Evolutionary conservation across 2,888 invertebrate species (phyloP).

Genomic region (Leucoptera coffeella): DNA sequence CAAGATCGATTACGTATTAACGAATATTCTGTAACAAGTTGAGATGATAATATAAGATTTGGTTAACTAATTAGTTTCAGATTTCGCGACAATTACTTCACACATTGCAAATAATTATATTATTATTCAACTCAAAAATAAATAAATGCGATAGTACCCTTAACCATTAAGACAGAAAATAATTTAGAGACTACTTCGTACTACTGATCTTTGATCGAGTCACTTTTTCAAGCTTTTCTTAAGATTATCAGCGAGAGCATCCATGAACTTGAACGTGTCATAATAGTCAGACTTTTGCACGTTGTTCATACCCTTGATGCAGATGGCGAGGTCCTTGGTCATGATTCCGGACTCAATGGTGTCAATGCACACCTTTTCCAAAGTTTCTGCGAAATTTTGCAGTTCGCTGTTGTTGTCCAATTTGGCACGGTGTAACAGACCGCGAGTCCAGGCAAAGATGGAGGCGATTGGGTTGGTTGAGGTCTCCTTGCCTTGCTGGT

Average conservation of each 20-base stretch:
- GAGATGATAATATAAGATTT: no score
- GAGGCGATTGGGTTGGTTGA: conserved; percentile 99
- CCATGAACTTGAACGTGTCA: conserved; percentile 95
- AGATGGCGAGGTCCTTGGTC: conserved; percentile 99
- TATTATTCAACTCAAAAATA: no score
- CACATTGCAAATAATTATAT: no score
- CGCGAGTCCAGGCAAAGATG: conserved; percentile 97
- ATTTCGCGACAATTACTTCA: no score
- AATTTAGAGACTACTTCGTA: no score
- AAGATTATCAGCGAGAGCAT: conserved; percentile 90
- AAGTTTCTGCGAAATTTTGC: conserved; percentile 72
- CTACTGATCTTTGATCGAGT: conserved; percentile 20
- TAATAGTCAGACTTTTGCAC: conserved; percentile 78
- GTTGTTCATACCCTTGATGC: conserved; percentile 88
- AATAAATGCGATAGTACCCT: no score
- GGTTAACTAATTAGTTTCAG: no score
- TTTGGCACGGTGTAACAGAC: conserved; percentile 88
- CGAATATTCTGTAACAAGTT: no score
- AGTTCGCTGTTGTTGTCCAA: conserved; percentile 79
- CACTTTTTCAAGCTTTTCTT: conserved; percentile 54
- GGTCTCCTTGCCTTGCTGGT: conserved; percentile 94
- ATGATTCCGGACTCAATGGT: conserved; percentile 93
- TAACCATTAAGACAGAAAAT: no score
- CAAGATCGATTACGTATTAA: no score
- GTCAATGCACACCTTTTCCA: conserved; percentile 88